phyloP scores from a whole-genome alignment of 2,888 invertebrate genomes.

The Cephus nigrinus region DNA sequence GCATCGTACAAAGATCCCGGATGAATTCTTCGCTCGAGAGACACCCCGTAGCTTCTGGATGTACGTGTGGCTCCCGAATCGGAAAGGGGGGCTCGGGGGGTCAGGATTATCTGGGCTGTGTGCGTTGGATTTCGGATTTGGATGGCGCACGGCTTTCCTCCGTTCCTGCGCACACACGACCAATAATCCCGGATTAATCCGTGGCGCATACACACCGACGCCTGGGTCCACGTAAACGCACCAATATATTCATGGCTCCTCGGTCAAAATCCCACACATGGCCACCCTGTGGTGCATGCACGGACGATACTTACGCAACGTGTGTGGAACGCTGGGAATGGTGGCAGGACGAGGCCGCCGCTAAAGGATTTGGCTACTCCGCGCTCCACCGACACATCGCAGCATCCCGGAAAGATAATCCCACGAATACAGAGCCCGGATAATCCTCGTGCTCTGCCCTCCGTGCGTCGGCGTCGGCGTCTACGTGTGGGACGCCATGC shows the following conservation, averaged over 20 bases:
- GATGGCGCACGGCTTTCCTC: slow-evolving; percentile 43
- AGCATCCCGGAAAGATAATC: slow-evolving; percentile 57
- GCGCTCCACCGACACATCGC: slow-evolving; percentile 29
- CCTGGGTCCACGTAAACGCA: slow-evolving; percentile 13
- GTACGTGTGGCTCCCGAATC: neutral
- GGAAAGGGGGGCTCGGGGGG: slow-evolving; percentile 5
- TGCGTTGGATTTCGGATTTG: slow-evolving; percentile 65
- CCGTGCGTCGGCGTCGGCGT: slow-evolving; percentile 36
- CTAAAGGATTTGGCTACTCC: slow-evolving; percentile 58
- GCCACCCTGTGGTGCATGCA: neutral
- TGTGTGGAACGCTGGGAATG: slow-evolving; percentile 13
- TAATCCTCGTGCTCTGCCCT: slow-evolving; percentile 56
- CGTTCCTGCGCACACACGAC: slow-evolving; percentile 47
- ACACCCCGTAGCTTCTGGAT: neutral
- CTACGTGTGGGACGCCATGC: slow-evolving; percentile 7
- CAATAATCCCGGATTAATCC: slow-evolving; percentile 64
- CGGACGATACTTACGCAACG: slow-evolving; percentile 7
- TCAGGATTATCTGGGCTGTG: slow-evolving; percentile 50
- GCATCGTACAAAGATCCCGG: neutral
- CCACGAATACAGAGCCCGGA: slow-evolving; percentile 61
- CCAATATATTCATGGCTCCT: slow-evolving; percentile 26
- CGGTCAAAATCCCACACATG: slow-evolving; percentile 36
- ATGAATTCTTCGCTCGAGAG: neutral
- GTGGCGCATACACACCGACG: slow-evolving; percentile 37
- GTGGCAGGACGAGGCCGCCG: slow-evolving; percentile 39